phyloP scores from a whole-genome alignment of 2,888 invertebrate species.

The Orchestes rusci region DNA sequence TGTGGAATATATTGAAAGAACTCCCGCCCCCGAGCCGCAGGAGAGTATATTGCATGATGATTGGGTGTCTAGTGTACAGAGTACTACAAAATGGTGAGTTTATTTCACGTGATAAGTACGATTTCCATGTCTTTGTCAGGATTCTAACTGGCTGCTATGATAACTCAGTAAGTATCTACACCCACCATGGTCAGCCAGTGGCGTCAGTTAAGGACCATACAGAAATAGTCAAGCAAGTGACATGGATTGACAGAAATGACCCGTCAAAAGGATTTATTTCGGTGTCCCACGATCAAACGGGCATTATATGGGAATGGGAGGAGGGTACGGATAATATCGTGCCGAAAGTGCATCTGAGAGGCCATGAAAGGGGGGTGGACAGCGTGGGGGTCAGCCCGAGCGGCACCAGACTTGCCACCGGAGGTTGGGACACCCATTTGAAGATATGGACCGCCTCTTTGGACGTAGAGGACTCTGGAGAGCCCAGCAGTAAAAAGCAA shows the following conservation, averaged over 20 bases:
- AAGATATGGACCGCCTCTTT: conserved; percentile 79
- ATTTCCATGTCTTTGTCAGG: conserved; percentile 45
- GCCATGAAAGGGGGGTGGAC: conserved; percentile 90
- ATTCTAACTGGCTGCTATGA: conserved; percentile 91
- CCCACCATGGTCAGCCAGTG: conserved; percentile 73
- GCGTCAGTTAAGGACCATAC: conserved; percentile 80
- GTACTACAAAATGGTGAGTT: conserved; percentile 33
- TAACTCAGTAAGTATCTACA: conserved; percentile 87
- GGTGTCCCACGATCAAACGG: conserved; percentile 88
- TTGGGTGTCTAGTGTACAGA: conserved; percentile 70
- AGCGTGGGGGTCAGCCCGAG: conserved; percentile 72
- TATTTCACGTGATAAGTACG: background rate
- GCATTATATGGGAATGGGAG: conserved; percentile 57
- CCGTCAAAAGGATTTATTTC: conserved; percentile 49
- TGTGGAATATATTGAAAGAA: conserved; percentile 85
- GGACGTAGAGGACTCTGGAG: conserved; percentile 32
- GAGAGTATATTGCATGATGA: conserved; percentile 93
- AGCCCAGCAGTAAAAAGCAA: conserved; percentile 38
- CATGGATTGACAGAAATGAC: conserved; percentile 70
- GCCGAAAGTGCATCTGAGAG: conserved; percentile 74
- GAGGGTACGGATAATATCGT: conserved; percentile 60
- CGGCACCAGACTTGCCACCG: conserved; percentile 63
- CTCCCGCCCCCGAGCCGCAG: conserved; percentile 86
- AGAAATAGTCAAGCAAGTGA: conserved; percentile 79
- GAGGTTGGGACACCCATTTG: conserved; percentile 87